Evolutionary conservation across 2,888 invertebrate genomes (phyloP).

Genomic region (Odontocerum albicorne): DNA sequence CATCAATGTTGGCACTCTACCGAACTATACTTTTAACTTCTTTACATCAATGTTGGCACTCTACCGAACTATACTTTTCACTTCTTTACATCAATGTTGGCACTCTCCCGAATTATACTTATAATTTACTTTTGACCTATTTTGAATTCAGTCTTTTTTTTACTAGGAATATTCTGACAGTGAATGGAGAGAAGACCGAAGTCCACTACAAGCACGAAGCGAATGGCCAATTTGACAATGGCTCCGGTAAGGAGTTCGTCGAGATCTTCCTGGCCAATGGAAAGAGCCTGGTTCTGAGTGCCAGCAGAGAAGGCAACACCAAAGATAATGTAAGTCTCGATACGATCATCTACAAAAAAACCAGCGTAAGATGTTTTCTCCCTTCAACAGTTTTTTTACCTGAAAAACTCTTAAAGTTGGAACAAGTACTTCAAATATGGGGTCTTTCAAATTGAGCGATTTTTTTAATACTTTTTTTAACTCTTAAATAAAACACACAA

Average conservation of each 20-base stretch:
- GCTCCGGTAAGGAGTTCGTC: constrained; percentile 39
- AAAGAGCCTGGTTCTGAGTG: constrained; percentile 47
- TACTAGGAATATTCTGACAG: constrained; percentile 52
- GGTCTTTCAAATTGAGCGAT: too few relatives aligned
- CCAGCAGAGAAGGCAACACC: constrained; percentile 39
- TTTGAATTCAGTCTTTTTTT: constrained; percentile 10
- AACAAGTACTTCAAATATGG: too few relatives aligned
- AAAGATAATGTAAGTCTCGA: constrained; percentile 15
- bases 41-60: neutral
- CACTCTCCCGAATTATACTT: too few relatives aligned
- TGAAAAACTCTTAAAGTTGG: too few relatives aligned
- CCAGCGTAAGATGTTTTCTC: too few relatives aligned
- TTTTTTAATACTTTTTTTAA: too few relatives aligned
- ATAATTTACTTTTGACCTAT: too few relatives aligned
- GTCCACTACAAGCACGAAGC: constrained; percentile 43
- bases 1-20: too few relatives aligned
- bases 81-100: neutral
- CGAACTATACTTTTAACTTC: neutral
- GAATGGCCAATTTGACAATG: constrained; percentile 40
- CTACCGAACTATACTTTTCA: neutral
- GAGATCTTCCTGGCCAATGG: constrained; percentile 50
- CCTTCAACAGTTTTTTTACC: too few relatives aligned
- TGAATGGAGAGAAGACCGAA: constrained; percentile 50
- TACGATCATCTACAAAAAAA: too few relatives aligned
- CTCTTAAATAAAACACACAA: too few relatives aligned